These are phyloP conservation scores for Oophaga sylvatica DNA, from an alignment of 2,797 vertebrate species.

Conservation along the genomic window DNA sequence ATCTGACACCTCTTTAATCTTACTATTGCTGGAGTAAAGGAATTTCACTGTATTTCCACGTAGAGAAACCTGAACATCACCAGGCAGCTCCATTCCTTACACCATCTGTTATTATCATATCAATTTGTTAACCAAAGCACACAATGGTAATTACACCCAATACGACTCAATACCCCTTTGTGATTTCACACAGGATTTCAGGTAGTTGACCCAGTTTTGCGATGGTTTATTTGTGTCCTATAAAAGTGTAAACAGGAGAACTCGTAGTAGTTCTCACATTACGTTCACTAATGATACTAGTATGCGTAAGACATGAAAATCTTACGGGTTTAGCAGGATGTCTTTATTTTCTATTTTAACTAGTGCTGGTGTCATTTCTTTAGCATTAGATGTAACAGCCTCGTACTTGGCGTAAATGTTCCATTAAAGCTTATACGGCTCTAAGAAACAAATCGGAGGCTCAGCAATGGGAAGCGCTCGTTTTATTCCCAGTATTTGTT, in stretches of 20 bases:
- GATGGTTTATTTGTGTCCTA: constrained; percentile 33
- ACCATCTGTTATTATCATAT: constrained; percentile 1
- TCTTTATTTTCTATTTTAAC: neutral
- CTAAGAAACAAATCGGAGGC: neutral
- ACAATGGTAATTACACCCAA: neutral
- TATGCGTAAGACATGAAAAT: neutral
- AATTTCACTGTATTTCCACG: neutral
- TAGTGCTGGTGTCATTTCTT: neutral
- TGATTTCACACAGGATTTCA: constrained; percentile 10
- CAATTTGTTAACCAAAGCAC: neutral
- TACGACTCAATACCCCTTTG: neutral
- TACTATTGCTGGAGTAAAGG: neutral
- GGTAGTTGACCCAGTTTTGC: neutral
- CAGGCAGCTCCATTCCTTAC: neutral
- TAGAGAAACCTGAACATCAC: neutral
- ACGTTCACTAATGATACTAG: constrained; percentile 18
- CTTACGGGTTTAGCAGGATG: neutral
- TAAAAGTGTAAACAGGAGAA: constrained; percentile 23
- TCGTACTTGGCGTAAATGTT: constrained; percentile 21
- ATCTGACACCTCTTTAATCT: neutral
- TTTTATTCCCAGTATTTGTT: constrained; percentile 38
- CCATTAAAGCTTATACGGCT: neutral
- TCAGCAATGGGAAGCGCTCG: neutral
- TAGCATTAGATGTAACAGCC: neutral
- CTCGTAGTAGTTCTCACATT: neutral